Base-by-base conservation (phyloP, 2,797 vertebrate genomes). In the Xenopus petersii region DNA sequence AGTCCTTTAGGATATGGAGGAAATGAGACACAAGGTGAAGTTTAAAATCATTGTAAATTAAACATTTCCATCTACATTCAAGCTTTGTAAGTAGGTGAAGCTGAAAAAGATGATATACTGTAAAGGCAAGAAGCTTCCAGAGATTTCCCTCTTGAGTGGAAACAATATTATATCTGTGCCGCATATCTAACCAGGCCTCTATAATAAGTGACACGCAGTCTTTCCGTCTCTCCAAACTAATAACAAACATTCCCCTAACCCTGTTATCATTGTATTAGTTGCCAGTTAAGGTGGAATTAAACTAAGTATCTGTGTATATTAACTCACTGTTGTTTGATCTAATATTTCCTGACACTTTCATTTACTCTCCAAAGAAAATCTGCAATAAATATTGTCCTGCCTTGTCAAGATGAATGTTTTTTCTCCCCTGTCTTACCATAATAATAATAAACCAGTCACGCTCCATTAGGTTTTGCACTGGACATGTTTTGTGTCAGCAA, bases 401-500 rank as follows among this genome's bases (percentile, higher is more conserved):
- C 26, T 30, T 30, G 26, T 66, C 46, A 12, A 12, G 9, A 51
- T 9, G n/a, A 66, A 49, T 48, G 17, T 71, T 71, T 49, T 33
- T 58, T 61, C 26, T 30, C 61, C 48, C 33, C 69, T 16, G 24
- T 56, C 17, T 56, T 21, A 47, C 58, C 61, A 61, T 56, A 56
- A 56, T 56, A 24, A 16, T 71, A 61, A 62, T 71, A 71, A 62
- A 64, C 46, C 60, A 55, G 70, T 51, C 70, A 64, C 30, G 26
- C 60, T 63, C 48, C 26, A 71, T 71, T 51, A 64, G 13, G 17
- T 54, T 64, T 64, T 12, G 54, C 60, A 30, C 17, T 21, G 16
- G 59, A 64, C 67, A 42, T 15, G 48, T 69, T 69, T 15, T 12
- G 1, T 42, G 16, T 30, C 67, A 46, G 54, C 54, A 36, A 54